These are phyloP conservation scores for Phyllotreta cruciferae DNA, from an alignment of 2,888 invertebrate species.

Conservation along the genomic window DNA sequence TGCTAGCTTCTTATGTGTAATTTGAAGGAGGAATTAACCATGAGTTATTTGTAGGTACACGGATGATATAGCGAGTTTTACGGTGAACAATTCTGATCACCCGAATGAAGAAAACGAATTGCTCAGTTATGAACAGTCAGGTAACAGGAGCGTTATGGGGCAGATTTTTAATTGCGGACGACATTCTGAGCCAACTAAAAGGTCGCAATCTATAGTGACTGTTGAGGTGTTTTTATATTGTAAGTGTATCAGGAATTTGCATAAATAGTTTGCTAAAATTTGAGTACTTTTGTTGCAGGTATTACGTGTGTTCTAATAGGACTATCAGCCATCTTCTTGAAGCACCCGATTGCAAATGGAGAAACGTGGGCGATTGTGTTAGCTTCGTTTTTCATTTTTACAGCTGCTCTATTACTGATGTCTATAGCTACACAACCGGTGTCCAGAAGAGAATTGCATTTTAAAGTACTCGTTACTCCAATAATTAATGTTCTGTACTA, in stretches of 20 bases:
- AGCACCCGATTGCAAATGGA: conserved; percentile 54
- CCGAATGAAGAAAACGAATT: conserved; percentile 42
- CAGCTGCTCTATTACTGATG: conserved; percentile 59
- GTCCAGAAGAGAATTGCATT: conserved; percentile 68
- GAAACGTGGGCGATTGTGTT: conserved; percentile 52
- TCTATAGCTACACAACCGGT: conserved; percentile 69
- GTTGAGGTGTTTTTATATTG: conserved; percentile 63
- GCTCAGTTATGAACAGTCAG: conserved; percentile 28
- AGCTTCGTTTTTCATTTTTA: conserved; percentile 47
- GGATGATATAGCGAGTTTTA: conserved; percentile 40
- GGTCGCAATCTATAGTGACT: conserved; percentile 61
- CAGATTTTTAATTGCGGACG: conserved; percentile 61
- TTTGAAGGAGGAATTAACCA: background rate
- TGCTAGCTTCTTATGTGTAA: background rate
- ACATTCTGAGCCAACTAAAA: conserved; percentile 58
- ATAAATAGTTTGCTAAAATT: too few relatives aligned
- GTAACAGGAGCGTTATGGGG: conserved; percentile 45
- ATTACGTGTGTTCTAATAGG: conserved; percentile 53
- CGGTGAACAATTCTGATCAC: conserved; percentile 22
- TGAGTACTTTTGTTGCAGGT: conserved; percentile 52
- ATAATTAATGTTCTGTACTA: background rate
- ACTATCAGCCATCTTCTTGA: conserved; percentile 52
- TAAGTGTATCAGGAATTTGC: conserved; percentile 55
- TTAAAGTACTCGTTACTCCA: conserved; percentile 57
- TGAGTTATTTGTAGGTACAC: conserved; percentile 40